Conservation (phyloP, 2,113 vertebrate species). For the Syrrhaptes paradoxus region DNA sequence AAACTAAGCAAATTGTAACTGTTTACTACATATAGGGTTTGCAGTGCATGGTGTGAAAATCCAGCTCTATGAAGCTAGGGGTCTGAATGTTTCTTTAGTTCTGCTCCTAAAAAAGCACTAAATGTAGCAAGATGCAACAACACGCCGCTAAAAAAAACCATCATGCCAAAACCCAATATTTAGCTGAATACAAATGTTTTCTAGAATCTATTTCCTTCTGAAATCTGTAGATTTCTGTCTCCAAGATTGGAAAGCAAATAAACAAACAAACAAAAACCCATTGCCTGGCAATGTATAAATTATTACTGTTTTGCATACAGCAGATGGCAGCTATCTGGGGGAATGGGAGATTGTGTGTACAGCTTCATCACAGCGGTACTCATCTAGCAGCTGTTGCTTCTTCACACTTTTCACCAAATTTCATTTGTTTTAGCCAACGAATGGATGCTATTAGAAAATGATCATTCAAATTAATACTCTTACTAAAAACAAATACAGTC, state of each 20-base stretch:
- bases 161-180: neutral
- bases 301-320: constrained; percentile 88
- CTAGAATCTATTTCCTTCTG: neutral
- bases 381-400: constrained; percentile 89
- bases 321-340: constrained; percentile 90
- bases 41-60: neutral
- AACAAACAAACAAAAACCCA: constrained; percentile 47
- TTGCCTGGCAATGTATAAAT: constrained; percentile 85
- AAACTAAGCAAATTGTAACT: neutral
- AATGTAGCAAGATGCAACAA: neutral
- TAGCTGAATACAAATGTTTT: neutral
- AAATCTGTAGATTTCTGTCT: constrained; percentile 26
- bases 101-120: neutral
- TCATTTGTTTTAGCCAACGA: constrained; percentile 45
- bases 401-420: constrained; percentile 69
- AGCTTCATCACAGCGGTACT: constrained; percentile 72
- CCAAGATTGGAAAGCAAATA: constrained; percentile 24
- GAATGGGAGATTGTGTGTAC: constrained; percentile 74
- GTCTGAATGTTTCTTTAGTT: neutral
- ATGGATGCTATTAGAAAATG: constrained; percentile 35
- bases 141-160: neutral
- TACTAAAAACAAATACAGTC: neutral
- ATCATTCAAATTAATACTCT: constrained; percentile 42
- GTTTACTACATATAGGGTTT: neutral
- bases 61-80: neutral